Conservation (phyloP, 2,113 vertebrate genomes). For the Lontra canadensis region DNA sequence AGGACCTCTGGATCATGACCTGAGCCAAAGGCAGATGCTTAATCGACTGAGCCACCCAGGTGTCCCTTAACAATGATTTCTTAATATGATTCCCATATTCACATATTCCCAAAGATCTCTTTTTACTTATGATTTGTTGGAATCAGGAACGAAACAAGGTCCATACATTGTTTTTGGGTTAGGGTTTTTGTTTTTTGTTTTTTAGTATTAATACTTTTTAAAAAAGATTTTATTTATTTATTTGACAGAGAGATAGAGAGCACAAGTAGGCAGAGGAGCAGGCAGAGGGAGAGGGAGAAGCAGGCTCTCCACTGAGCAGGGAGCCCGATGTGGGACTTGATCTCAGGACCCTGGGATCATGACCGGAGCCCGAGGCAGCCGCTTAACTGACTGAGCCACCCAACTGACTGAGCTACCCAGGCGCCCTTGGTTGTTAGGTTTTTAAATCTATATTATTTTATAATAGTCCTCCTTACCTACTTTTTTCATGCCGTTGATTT, state of each 20-base stretch:
- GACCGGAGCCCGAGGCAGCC: too few species aligned
- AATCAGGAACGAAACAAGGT: neutral
- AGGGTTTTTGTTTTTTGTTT: neutral
- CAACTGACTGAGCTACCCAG: too few species aligned
- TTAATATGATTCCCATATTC: slow-evolving; percentile 22
- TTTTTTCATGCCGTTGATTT: slow-evolving; percentile 8
- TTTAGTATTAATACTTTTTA: too few species aligned
- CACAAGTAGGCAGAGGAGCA: too few species aligned
- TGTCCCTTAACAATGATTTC: neutral
- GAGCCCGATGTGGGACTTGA: too few species aligned
- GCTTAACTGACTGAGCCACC: too few species aligned
- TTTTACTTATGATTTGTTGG: neutral
- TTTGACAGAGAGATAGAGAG: too few species aligned
- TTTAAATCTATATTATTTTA: slow-evolving; percentile 30
- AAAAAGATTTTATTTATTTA: too few species aligned
- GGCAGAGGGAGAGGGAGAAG: too few species aligned
- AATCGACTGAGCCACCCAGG: neutral
- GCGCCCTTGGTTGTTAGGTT: neutral
- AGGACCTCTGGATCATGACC: neutral
- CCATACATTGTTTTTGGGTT: neutral
- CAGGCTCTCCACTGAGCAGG: too few species aligned
- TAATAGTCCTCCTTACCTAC: neutral
- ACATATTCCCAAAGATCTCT: slow-evolving; percentile 29
- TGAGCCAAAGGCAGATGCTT: neutral
- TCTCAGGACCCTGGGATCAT: too few species aligned